Conservation (phyloP, 2,888 invertebrate species). For the Gari tellinella region DNA sequence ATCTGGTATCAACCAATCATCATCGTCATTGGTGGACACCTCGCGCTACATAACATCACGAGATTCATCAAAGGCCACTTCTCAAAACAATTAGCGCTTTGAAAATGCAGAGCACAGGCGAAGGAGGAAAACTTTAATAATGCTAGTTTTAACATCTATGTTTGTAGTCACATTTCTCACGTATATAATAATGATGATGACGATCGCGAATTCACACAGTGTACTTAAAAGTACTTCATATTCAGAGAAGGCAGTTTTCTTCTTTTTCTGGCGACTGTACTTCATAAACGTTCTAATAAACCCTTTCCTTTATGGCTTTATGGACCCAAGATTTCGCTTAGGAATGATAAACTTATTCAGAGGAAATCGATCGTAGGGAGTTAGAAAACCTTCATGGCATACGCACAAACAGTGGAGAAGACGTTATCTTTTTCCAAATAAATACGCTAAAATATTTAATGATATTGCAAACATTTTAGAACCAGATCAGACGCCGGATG, state of each 20-base stretch:
- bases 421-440: too few species aligned
- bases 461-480: too few species aligned
- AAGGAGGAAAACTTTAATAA: slow-evolving; percentile 23
- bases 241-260: slow-evolving; percentile 19
- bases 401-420: too few species aligned
- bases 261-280: slow-evolving; percentile 33
- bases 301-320: slow-evolving; percentile 26
- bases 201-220: slow-evolving; percentile 7
- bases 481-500: too few species aligned
- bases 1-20: too few species aligned
- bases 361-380: neutral
- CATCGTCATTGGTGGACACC: too few species aligned
- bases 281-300: slow-evolving; percentile 33
- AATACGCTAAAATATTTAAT: too few species aligned
- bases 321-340: slow-evolving; percentile 29
- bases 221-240: slow-evolving; percentile 8
- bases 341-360: slow-evolving; percentile 12
- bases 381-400: too few species aligned
- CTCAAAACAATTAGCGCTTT: too few species aligned
- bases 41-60: too few species aligned
- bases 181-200: slow-evolving; percentile 18
- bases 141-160: slow-evolving; percentile 27
- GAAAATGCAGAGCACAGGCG: neutral
- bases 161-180: slow-evolving; percentile 23
- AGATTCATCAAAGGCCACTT: too few species aligned